Base-by-base conservation (phyloP, 2,888 invertebrate species). In the Chalcosyrphus nemorum region DNA sequence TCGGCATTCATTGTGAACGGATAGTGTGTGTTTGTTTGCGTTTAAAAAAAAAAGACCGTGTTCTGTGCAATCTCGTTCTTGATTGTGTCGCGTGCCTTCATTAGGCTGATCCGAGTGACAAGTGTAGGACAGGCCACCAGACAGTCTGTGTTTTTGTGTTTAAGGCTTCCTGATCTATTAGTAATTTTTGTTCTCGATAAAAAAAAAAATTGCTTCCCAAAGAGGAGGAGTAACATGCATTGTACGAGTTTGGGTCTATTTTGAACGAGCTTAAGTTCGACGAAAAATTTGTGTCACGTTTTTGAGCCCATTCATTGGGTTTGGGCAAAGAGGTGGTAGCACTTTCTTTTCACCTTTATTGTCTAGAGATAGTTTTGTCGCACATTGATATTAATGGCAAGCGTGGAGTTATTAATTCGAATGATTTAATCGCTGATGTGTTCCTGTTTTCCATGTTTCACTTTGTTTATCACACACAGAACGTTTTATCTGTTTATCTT, bases 1-100 rank as follows among this genome's bases (percentile, higher is more conserved):
- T 88, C 89, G 89, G 89, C 89, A 87, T 88, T 90, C 89, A 87
- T 86, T 87, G 89, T 88, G 88, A 87, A 68, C 76, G 86, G 88
- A 86, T 87, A 87, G 87, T 76, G 86, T 68, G 41, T 65, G 35
- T 65, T 59, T 68, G 38, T 52, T 70, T 7, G 29, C 24, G 7
- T 47, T 45, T n/a, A n/a, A n/a, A n/a, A n/a, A n/a, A n/a, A n/a
- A 29, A 32, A 24, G 4, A 70, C 0, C 74, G 24, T 52, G 15
- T 41, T 59, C 32, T 29, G 50, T 38, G 61, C n/a, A 35, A 6
- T 57, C 52, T 70, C 32, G 52, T 72, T 32, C 13, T 59, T 35
- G 59, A 19, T 50, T 66, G 61, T 61, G 81, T 72, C 81, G 85
- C 76, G 85, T 81, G 80, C 81, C 70, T 54, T 5, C 9, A 6